A percentile compares a stretch with the other conserved stretches of the same genome.
Conservation (phyloP, 2,888 invertebrate genomes). For the Xanthia togata region DNA sequence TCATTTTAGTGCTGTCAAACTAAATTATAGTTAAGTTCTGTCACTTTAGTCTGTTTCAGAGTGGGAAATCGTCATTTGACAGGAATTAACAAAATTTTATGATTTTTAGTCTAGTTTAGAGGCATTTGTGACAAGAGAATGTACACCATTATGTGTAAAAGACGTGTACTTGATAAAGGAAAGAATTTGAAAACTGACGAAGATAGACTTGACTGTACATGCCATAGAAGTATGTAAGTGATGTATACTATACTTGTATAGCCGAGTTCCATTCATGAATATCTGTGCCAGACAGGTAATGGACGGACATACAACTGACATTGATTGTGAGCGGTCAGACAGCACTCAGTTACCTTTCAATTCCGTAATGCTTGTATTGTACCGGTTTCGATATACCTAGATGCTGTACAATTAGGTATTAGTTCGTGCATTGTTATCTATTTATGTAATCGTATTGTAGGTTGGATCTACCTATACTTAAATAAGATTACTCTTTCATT, state of each 20-base stretch:
- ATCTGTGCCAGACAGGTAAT: constrained; percentile 4
- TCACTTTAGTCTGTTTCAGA: no score
- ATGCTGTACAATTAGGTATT: background rate
- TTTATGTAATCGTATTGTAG: background rate
- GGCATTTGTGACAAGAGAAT: no score
- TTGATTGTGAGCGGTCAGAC: constrained; percentile 5
- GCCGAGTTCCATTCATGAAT: constrained; percentile 10
- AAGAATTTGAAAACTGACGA: background rate
- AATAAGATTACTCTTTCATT: background rate
- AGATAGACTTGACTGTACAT: background rate
- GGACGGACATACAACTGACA: background rate
- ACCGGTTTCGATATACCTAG: background rate
- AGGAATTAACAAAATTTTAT: no score
- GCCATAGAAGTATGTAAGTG: background rate
- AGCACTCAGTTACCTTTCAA: constrained; percentile 17
- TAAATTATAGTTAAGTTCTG: no score
- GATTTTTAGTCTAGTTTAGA: no score
- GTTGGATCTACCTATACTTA: background rate
- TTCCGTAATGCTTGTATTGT: background rate
- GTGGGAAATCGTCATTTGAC: no score
- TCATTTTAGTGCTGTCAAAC: no score
- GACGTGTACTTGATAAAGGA: background rate
- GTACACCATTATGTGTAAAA: no score
- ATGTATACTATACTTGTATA: background rate
- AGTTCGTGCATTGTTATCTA: background rate